These are phyloP conservation scores for Aulostomus chinensis DNA, from an alignment of 2,797 vertebrate genomes.

Conservation along the genomic window DNA sequence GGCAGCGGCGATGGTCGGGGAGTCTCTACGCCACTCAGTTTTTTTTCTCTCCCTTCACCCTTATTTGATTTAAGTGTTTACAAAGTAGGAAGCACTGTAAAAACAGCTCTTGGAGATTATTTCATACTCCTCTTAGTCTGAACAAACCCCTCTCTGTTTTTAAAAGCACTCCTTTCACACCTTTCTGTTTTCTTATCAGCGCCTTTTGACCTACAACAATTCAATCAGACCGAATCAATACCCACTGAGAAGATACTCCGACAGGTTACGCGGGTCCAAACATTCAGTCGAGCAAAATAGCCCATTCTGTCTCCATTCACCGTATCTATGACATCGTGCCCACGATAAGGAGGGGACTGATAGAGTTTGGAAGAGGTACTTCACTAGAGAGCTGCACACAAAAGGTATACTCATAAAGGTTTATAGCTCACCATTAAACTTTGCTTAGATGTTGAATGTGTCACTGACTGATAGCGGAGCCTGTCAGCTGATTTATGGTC, in stretches of 20 bases:
- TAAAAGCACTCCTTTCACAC: constrained; percentile 58
- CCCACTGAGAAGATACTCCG: constrained; percentile 10
- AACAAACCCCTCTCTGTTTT: constrained; percentile 27
- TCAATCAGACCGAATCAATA: constrained; percentile 55
- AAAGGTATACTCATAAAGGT: constrained; percentile 76
- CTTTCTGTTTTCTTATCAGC: constrained; percentile 57
- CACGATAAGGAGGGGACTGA: constrained; percentile 67
- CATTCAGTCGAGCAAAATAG: constrained; percentile 38
- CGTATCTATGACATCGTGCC: constrained; percentile 43
- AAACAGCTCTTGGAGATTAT: constrained; percentile 47
- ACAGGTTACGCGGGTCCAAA: constrained; percentile 34
- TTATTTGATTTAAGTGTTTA: constrained; percentile 66
- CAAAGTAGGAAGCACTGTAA: constrained; percentile 62
- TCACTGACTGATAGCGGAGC: constrained; percentile 68
- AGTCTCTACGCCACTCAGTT: constrained; percentile 33
- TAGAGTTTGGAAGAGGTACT: constrained; percentile 62
- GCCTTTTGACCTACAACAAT: constrained; percentile 34
- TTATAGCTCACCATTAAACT: constrained; percentile 81
- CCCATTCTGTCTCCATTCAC: constrained; percentile 45
- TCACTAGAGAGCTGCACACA: constrained; percentile 57
- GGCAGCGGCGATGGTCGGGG: constrained; percentile 12
- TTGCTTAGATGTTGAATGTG: constrained; percentile 80
- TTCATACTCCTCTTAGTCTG: constrained; percentile 40
- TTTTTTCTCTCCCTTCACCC: constrained; percentile 15
- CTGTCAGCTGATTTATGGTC: constrained; percentile 74